Evolutionary conservation across 2,797 vertebrate species (phyloP), one percentile per base, ranked within the genome.

Genomic region (Clarias pachynema): DNA sequence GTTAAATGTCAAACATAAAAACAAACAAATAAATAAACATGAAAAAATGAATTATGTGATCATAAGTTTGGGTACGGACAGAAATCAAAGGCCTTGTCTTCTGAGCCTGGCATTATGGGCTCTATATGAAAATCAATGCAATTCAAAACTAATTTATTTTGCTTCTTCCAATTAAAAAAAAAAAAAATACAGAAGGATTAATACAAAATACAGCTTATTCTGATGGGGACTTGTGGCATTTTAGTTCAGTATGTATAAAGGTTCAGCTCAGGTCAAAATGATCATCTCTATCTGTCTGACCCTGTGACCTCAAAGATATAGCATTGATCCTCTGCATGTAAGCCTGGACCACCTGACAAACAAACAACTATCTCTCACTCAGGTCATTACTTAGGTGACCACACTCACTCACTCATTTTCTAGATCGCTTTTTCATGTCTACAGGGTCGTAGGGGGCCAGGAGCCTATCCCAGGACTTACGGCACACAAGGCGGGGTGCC

Each of bases 51-150:
- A 31, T 65, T 26, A 29, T 66, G 62, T 40, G 20, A 49, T 49
- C 2, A 49, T n/a, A 31, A 57, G 29, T 57, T 29, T 8, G 22
- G 34, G 56, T 34, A 77, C 29, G 15, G 6, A 5, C 20, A 78
- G 20, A 78, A 78, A 78, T 78, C 31, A 74, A 22, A 20, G 10
- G 3, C 88, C 86, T 83, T 84, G 79, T 85, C 79, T 83, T 83
- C 88, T 85, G 86, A 82, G 79, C 87, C 81, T 66, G 68, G 83
- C 89, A 86, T 93, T 93, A 94, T 93, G 93, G 91, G 89, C 87
- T 84, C 89, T 87, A 88, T 88, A 89, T 88, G 88, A 90, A 92
- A 91, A 86, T 93, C 90, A 91, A 68, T 87, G 88, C 86, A 87
- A 90, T 88, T 85, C 85, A 86, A 88, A 73, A 84, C 80, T 44